A percentile compares a stretch with the other conserved stretches of the same genome.
These are phyloP conservation scores for Brevimyrus niger DNA, from an alignment of 2,113 vertebrate genomes.

Conservation along the genomic window DNA sequence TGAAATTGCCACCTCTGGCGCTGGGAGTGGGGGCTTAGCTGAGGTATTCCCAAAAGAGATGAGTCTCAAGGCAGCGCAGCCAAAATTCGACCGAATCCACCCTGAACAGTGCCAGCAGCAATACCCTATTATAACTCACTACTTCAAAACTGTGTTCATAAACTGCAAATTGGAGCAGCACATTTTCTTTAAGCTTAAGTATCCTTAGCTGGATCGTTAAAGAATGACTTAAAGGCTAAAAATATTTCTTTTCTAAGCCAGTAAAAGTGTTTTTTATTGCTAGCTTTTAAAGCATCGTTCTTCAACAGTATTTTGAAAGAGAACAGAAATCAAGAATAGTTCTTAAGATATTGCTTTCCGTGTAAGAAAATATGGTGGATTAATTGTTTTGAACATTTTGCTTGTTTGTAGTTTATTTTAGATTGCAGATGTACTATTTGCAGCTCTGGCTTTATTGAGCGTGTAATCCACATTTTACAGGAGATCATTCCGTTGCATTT, in stretches of 20 bases:
- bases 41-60: neutral
- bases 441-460: neutral
- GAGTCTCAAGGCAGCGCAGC: neutral
- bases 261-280: neutral
- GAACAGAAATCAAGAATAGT: neutral
- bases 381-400: neutral
- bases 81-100: neutral
- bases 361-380: neutral
- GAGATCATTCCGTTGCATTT: neutral
- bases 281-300: neutral
- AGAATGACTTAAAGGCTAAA: neutral
- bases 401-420: neutral
- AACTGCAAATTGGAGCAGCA: neutral
- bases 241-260: neutral
- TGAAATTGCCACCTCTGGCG: too few relatives aligned
- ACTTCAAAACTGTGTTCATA: neutral
- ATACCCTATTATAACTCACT: neutral
- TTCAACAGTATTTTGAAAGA: neutral
- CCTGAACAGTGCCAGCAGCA: neutral
- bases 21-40: neutral
- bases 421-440: neutral
- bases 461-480: neutral
- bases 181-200: neutral
- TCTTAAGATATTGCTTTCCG: neutral
- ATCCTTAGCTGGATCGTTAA: neutral